Percentiles rank a stretch among this genome's conserved stretches.
Conservation (phyloP, 2,888 invertebrate genomes). For the Apamea sordens region DNA sequence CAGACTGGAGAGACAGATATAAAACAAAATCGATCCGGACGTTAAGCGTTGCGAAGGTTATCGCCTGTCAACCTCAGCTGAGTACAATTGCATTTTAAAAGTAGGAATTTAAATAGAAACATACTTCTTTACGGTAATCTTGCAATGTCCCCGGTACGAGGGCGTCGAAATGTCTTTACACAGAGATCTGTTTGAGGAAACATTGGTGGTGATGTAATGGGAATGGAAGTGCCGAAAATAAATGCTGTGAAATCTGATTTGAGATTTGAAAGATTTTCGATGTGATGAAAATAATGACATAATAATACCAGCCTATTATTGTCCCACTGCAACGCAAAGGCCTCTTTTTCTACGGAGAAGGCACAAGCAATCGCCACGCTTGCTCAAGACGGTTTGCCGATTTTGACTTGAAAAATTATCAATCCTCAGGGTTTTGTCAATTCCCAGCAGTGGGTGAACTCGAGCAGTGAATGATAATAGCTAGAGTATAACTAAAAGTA, state of each 20-base stretch:
- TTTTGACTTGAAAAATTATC: no score
- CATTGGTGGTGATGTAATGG: slow-evolving; percentile 30
- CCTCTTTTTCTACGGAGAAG: no score
- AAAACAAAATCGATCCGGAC: slow-evolving; percentile 61
- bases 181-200: slow-evolving; percentile 75
- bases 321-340: no score
- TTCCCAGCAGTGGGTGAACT: no score
- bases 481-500: no score
- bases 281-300: no score
- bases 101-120: slow-evolving; percentile 84
- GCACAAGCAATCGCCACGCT: no score
- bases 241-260: not conserved
- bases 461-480: no score
- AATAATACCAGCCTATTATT: no score
- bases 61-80: slow-evolving; percentile 81
- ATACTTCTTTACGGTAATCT: slow-evolving; percentile 82
- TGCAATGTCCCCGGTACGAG: slow-evolving; percentile 75
- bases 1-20: slow-evolving; percentile 44
- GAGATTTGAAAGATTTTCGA: not conserved
- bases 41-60: slow-evolving; percentile 68
- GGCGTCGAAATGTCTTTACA: slow-evolving; percentile 77
- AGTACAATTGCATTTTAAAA: slow-evolving; percentile 66
- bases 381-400: no score
- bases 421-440: no score
- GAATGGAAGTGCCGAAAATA: slow-evolving; percentile 43